A percentile compares a stretch with the other conserved stretches of the same genome.
Evolutionary conservation across 2,888 invertebrate species (phyloP).

Genomic region (Penaeus monodon): DNA sequence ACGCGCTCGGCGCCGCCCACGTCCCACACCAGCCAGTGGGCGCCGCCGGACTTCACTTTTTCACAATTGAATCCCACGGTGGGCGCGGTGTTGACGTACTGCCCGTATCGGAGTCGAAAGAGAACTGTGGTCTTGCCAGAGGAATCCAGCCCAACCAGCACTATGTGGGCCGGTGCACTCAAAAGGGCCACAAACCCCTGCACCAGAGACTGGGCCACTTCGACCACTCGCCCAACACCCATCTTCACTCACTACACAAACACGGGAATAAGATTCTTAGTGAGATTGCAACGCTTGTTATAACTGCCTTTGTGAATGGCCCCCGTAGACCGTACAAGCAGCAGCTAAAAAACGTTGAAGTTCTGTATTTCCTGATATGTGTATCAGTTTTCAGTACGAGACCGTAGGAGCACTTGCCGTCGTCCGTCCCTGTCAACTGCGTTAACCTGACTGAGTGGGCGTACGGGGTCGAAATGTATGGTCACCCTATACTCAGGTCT

Average conservation of each 20-base stretch:
- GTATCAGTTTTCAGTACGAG: too few relatives aligned
- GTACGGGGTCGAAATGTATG: too few relatives aligned
- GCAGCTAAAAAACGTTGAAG: too few relatives aligned
- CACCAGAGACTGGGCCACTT: slow-evolving; percentile 44
- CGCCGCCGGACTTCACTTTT: slow-evolving; percentile 58
- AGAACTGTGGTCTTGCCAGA: slow-evolving; percentile 62
- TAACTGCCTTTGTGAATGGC: too few relatives aligned
- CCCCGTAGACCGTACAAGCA: too few relatives aligned
- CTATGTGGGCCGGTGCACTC: slow-evolving; percentile 58
- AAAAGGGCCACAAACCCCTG: slow-evolving; percentile 52
- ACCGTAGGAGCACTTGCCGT: too few relatives aligned
- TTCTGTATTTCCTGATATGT: too few relatives aligned
- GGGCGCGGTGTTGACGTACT: slow-evolving; percentile 61
- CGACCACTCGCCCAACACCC: slow-evolving; percentile 52
- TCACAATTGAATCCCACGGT: slow-evolving; percentile 63
- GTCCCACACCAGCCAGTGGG: slow-evolving; percentile 63
- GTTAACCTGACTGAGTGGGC: too few relatives aligned
- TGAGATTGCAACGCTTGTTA: too few relatives aligned
- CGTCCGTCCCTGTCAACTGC: too few relatives aligned
- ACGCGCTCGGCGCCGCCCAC: slow-evolving; percentile 63
- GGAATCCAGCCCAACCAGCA: slow-evolving; percentile 60
- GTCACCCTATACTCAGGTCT: too few relatives aligned
- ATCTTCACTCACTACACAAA: slow-evolving; percentile 24
- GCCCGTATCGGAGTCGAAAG: slow-evolving; percentile 58
- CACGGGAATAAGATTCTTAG: too few relatives aligned